phyloP scores from a whole-genome alignment of 2,797 vertebrate genomes.

The Taenioides sp. region DNA sequence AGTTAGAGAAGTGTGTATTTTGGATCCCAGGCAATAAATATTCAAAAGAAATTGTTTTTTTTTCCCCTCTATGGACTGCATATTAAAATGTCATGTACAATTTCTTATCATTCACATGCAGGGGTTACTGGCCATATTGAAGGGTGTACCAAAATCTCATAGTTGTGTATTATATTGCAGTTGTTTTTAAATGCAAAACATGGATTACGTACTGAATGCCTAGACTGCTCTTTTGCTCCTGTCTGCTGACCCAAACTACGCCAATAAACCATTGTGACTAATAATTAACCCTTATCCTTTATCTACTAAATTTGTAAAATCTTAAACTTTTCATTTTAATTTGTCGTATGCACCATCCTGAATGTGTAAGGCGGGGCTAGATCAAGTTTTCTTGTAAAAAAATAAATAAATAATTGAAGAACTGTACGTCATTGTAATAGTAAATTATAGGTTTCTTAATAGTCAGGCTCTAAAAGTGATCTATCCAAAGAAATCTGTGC shows the following conservation, averaged over 20 bases:
- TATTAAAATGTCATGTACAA: not conserved
- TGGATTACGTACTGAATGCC: not conserved
- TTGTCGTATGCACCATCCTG: slow-evolving; percentile 53
- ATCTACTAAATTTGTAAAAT: slow-evolving; percentile 3
- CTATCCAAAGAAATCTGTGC: slow-evolving; percentile 79
- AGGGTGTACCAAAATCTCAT: not conserved
- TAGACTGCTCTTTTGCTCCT: not conserved
- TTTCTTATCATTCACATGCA: not conserved
- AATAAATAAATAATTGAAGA: slow-evolving; percentile 3
- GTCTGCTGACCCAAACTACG: not conserved
- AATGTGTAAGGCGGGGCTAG: slow-evolving; percentile 35
- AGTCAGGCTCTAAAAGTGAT: slow-evolving; percentile 56
- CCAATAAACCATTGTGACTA: not conserved
- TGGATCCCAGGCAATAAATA: too few species aligned
- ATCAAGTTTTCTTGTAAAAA: slow-evolving; percentile 43
- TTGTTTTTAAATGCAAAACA: not conserved
- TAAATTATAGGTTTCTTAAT: slow-evolving; percentile 34
- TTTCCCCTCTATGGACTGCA: too few species aligned
- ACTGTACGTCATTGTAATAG: slow-evolving; percentile 36
- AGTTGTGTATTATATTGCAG: not conserved
- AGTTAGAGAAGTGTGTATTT: too few species aligned
- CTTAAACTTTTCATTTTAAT: not conserved
- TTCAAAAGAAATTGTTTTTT: too few species aligned
- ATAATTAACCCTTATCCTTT: too few species aligned
- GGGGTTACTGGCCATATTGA: not conserved